These are phyloP conservation scores for Guaruba guarouba DNA, from an alignment of 2,113 vertebrate genomes.

Conservation along the genomic window DNA sequence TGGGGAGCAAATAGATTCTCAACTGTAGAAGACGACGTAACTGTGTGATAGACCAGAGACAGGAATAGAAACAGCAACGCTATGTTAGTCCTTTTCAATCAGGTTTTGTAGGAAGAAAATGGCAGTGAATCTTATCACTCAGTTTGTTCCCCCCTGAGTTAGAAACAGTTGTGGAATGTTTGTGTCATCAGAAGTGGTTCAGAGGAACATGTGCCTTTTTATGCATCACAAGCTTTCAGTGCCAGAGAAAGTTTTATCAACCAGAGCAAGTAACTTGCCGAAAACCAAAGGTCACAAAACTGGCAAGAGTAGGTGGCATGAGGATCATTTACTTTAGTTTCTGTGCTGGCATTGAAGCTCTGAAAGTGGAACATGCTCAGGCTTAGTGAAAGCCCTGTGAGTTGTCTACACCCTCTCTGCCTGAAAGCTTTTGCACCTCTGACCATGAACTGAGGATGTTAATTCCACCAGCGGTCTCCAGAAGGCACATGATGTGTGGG, in stretches of 20 bases:
- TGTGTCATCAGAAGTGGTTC: background rate
- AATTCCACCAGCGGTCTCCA: background rate
- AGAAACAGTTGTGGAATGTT: background rate
- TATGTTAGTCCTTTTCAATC: background rate
- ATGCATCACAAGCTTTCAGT: background rate
- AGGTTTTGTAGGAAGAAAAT: background rate
- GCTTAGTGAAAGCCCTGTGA: background rate
- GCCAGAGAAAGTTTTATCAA: background rate
- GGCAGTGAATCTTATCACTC: background rate
- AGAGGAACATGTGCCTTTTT: background rate
- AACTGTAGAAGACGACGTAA: background rate
- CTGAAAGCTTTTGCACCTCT: background rate
- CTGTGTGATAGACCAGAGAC: background rate
- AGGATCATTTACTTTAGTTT: background rate
- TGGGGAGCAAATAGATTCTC: background rate
- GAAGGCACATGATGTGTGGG: background rate
- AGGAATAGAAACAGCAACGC: background rate
- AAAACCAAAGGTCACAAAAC: background rate
- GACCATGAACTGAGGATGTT: background rate
- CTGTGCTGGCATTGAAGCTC: background rate
- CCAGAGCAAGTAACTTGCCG: background rate
- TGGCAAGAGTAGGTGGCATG: background rate
- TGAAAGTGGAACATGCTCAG: background rate
- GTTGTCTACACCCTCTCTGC: background rate
- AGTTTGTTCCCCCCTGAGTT: rapidly evolving